These are phyloP conservation scores for Agraylea sexmaculata DNA, from an alignment of 1,140 invertebrate genomes.

Conservation along the genomic window DNA sequence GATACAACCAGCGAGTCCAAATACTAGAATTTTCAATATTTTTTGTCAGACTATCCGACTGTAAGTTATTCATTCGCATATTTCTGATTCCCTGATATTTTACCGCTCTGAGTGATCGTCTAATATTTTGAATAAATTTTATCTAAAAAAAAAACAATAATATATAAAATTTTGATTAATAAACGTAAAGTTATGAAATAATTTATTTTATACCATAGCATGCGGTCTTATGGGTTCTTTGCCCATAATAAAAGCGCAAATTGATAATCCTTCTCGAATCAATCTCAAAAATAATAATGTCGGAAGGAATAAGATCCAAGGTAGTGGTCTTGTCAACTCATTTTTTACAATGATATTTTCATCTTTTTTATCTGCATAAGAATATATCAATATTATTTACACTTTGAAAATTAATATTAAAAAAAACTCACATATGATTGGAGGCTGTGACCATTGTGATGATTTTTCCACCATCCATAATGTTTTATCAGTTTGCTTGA, in stretches of 20 bases:
- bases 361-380: conserved; percentile 27
- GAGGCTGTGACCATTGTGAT: conserved; percentile 44
- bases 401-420: too few relatives aligned
- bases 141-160: conserved; percentile 28
- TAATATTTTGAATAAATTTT: conserved; percentile 35
- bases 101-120: conserved; percentile 35
- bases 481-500: conserved; percentile 36
- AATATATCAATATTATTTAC: conserved; percentile 9
- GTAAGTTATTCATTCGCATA: conserved; percentile 24
- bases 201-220: conserved; percentile 32
- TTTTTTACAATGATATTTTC: conserved; percentile 29
- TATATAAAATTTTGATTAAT: neutral
- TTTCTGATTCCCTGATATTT: conserved; percentile 37
- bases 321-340: conserved; percentile 41
- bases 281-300: conserved; percentile 36
- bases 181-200: conserved; percentile 1
- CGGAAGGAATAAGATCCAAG: conserved; percentile 45
- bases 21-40: conserved; percentile 1
- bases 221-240: conserved; percentile 37
- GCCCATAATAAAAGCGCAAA: conserved; percentile 32
- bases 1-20: conserved; percentile 1
- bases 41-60: conserved; percentile 2
- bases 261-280: conserved; percentile 32
- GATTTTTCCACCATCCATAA: conserved; percentile 43
- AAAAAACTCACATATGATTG: conserved; percentile 24